Evolutionary conservation across 2,888 invertebrate genomes (phyloP).

Genomic region (Pristionchus fissidentatus): DNA sequence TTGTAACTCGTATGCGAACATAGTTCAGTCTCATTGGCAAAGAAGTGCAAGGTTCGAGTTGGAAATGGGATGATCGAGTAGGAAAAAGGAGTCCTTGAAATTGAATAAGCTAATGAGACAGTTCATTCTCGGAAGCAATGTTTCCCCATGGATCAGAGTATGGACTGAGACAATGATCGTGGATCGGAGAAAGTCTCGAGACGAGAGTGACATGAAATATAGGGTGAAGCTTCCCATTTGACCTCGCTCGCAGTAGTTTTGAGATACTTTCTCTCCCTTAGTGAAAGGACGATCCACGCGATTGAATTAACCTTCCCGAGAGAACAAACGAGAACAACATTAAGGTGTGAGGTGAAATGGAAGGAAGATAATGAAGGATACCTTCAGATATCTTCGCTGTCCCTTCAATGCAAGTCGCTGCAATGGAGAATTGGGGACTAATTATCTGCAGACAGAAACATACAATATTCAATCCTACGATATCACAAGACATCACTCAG

Average conservation of each 20-base stretch:
- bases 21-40: too few species aligned
- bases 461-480: constrained; percentile 52
- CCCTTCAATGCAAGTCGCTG: constrained; percentile 62
- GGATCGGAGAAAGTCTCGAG: constrained; percentile 5
- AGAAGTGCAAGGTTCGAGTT: background rate
- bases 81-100: too few species aligned
- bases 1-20: constrained; percentile 1
- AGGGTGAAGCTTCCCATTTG: background rate
- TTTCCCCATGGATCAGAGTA: constrained; percentile 19
- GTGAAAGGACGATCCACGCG: background rate
- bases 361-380: background rate
- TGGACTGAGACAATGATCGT: constrained; percentile 34
- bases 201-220: background rate
- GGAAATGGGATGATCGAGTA: background rate
- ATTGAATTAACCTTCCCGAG: constrained; percentile 2
- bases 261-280: constrained; percentile 4
- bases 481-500: background rate
- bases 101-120: too few species aligned
- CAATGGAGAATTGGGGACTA: constrained; percentile 73
- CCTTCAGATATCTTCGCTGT: constrained; percentile 66
- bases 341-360: background rate
- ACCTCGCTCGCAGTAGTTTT: constrained; percentile 29
- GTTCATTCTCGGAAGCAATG: too few species aligned
- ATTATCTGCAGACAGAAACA: constrained; percentile 53
- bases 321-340: background rate